Base-by-base conservation (phyloP, 2,797 vertebrate genomes). In the Eupleurogrammus muticus region DNA sequence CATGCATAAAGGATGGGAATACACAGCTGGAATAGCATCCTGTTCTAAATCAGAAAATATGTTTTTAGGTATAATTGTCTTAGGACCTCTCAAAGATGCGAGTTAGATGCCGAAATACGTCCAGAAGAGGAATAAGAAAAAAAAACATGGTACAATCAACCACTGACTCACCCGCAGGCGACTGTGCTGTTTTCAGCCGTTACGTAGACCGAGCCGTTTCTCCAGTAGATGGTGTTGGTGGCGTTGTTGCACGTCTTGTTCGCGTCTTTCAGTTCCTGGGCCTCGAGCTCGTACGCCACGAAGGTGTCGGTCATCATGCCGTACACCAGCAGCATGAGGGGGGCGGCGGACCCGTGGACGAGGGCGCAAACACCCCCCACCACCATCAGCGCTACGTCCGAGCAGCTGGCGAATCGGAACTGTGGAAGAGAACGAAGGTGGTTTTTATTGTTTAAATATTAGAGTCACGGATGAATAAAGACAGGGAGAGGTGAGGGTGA, bases 291-390 rank as follows among this genome's bases (percentile, higher is more conserved):
- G 69, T 97, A 97, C 2, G 89, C 83, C 50, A 99, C 96, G 87
- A 99, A 99, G 0, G 95, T 95, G 92, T 99, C 93, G 13, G 95
- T 97, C 96, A 99, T 96, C 84, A 89, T 86, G 73, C 96, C 93
- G 60, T 97, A 97, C 13, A 99, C 91, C 34, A 98, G 72, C 16
- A 99, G 85, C 91, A 97, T 93, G 47, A 93, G 92, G 21, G 97
- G 97, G 1, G 93, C 86, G 13, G 96, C 95, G 5, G 91, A 76
- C 20, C 98, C 97, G 14, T 99, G 97, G 53, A 96, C 50, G 51
- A 97, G 2, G 16, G 97, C 96, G 70, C 96, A 97, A 38, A 98
- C 28, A 54, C 93, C 87, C 42, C 97, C 98, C 52, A 93, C 63
- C 49, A 84, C 79, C 97, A 99, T 99, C 95, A 97, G 94, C 52